Evolutionary conservation across 2,113 vertebrate genomes (phyloP).

Genomic region (Indicator maculatus): DNA sequence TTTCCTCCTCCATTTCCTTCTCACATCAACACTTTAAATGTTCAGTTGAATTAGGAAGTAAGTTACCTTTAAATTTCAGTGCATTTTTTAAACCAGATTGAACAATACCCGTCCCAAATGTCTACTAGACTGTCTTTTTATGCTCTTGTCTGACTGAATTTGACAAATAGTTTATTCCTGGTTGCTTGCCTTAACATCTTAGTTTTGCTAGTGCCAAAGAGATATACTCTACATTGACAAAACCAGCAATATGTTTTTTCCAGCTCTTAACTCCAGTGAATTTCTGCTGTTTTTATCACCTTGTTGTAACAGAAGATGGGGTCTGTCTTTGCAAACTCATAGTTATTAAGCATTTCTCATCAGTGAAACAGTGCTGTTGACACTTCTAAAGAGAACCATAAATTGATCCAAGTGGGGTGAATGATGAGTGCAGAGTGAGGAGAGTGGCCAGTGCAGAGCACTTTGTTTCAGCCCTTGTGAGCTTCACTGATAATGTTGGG

Average conservation of each 20-base stretch:
- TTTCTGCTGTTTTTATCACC: not conserved
- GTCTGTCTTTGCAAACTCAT: not conserved
- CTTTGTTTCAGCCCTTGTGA: not conserved
- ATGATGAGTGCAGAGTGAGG: not conserved
- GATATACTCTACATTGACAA: not conserved
- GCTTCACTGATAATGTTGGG: not conserved
- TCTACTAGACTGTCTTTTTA: not conserved
- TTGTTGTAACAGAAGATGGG: not conserved
- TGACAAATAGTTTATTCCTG: not conserved
- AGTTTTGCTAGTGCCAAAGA: not conserved
- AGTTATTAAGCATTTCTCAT: not conserved
- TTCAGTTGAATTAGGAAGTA: not conserved
- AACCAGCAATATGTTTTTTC: not conserved
- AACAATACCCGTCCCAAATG: not conserved
- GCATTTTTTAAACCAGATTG: not conserved
- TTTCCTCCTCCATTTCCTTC: not conserved
- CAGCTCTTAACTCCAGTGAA: not conserved
- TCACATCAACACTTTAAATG: accelerated
- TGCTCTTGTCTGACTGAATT: not conserved
- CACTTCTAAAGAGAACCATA: not conserved
- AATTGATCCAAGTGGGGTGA: not conserved
- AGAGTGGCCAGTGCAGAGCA: not conserved
- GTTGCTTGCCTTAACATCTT: not conserved
- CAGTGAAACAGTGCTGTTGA: not conserved
- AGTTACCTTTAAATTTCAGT: not conserved